Base-by-base conservation (phyloP, 2,113 vertebrate species). In the Numenius arquata region DNA sequence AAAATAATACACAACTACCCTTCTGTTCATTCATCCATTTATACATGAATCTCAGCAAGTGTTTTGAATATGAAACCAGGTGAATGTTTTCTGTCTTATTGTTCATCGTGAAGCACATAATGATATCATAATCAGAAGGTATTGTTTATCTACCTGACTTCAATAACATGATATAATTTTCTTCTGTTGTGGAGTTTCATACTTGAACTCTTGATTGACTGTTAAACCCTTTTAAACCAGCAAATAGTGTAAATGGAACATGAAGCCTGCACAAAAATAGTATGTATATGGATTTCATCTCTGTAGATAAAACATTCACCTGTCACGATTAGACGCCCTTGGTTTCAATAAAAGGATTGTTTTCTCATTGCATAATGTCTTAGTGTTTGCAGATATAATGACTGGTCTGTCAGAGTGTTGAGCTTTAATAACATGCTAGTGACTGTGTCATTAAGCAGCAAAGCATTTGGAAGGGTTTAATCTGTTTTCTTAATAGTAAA, bases 21-120 rank as follows among this genome's bases (percentile, higher is more conserved):
- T 95, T 96, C 84, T 94, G 89, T 89, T 96, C 66, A 43, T 85
- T 92, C 91, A 95, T 95, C 81, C 93, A 95, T 94, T 96, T 88
- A 88, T 91, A 89, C 91, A 96, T 74, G 81, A 97, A 67, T 80
- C 89, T 89, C 87, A 67, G 94, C 29, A 55, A 88, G 36, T 71
- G 74, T 89, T 80, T 34, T 81, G 89, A 85, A 77, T 95, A 77
- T 80, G 81, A 95, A 95, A 80, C 87, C 71, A 95, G 89, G 94
- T 85, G 91, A 95, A 70, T 85, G 23, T 62, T 92, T 94, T 82
- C 83, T 85, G 77, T 75, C 66, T 92, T 45, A 19, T 74, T 72
- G 9, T 75, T 96, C 92, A 70, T 72, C 3, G 27, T 45, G 81
- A 96, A 85, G 89, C 84, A 82, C 77, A 85, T 90, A 88, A 95